Percentiles rank a stretch among this genome's conserved stretches.
Evolutionary conservation across 1,140 invertebrate genomes (phyloP).

Genomic region (Danaus melanippus): DNA sequence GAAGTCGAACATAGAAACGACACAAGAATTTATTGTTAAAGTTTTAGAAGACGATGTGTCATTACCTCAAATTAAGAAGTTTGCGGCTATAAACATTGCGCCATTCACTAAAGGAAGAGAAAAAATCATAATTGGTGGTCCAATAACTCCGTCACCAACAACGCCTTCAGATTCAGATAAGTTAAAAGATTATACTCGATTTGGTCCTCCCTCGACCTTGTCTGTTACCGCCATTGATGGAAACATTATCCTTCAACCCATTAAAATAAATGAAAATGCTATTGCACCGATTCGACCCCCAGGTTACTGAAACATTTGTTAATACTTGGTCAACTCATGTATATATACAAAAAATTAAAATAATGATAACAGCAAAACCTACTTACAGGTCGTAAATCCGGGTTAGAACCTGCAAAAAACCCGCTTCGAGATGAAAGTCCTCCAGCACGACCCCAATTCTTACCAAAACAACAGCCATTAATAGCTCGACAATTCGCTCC

Average conservation of each 20-base stretch:
- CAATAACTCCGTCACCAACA: constrained; percentile 28
- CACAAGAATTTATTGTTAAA: constrained; percentile 56
- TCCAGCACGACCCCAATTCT: constrained; percentile 40
- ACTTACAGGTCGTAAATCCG: too few relatives aligned
- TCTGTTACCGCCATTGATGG: constrained; percentile 10
- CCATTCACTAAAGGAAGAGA: constrained; percentile 32
- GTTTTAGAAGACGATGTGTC: constrained; percentile 56
- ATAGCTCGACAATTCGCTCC: constrained; percentile 47
- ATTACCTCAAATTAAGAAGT: constrained; percentile 25
- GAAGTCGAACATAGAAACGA: constrained; percentile 40
- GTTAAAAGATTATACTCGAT: constrained; percentile 42
- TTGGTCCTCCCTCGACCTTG: constrained; percentile 38
- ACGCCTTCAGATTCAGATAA: constrained; percentile 15
- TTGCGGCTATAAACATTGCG: constrained; percentile 52
- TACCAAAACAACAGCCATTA: constrained; percentile 27
- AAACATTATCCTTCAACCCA: constrained; percentile 18
- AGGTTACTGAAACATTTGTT: constrained; percentile 8
- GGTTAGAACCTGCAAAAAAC: constrained; percentile 2
- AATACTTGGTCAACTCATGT: too few relatives aligned
- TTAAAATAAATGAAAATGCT: constrained; percentile 10
- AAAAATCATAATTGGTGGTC: constrained; percentile 49
- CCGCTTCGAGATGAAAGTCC: constrained; percentile 46
- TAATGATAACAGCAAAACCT: too few relatives aligned
- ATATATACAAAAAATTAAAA: too few relatives aligned
- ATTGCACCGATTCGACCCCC: constrained; percentile 22